A percentile compares a stretch with the other conserved stretches of the same genome.
These are phyloP conservation scores for Synanthedon tipuliformis DNA, from an alignment of 2,888 invertebrate species.

Conservation along the genomic window DNA sequence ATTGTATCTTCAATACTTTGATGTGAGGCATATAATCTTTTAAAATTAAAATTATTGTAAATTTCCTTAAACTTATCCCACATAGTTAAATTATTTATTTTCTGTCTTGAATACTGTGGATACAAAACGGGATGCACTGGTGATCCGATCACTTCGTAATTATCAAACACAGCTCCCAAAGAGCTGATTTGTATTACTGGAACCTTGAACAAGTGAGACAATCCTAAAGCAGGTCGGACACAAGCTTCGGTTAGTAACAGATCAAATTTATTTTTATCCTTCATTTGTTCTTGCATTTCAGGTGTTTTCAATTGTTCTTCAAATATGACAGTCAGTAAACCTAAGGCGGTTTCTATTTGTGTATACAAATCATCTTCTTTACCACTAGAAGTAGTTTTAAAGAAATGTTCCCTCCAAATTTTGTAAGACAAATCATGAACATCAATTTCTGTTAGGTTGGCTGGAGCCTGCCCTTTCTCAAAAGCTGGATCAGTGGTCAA, in stretches of 20 bases:
- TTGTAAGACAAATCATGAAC: slow-evolving; percentile 22
- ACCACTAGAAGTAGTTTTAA: not conserved
- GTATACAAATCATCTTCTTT: not conserved
- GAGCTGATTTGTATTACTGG: slow-evolving; percentile 37
- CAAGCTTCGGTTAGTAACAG: slow-evolving; percentile 27
- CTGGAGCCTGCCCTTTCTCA: slow-evolving; percentile 7
- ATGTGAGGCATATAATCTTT: slow-evolving; percentile 2
- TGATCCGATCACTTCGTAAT: slow-evolving; percentile 18
- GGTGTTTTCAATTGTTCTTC: slow-evolving; percentile 10
- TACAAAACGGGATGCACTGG: slow-evolving; percentile 21
- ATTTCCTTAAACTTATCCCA: slow-evolving; percentile 23
- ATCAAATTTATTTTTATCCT: slow-evolving; percentile 17
- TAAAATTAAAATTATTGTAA: slow-evolving; percentile 7
- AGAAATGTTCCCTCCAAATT: slow-evolving; percentile 2
- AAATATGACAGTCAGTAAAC: slow-evolving; percentile 4
- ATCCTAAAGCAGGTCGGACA: slow-evolving; percentile 15
- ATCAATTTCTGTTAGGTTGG: slow-evolving; percentile 36
- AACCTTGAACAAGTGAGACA: slow-evolving; percentile 23
- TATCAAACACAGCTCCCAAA: slow-evolving; percentile 14
- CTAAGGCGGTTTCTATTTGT: not conserved
- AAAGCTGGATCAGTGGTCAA: slow-evolving; percentile 34
- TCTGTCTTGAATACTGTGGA: slow-evolving; percentile 13
- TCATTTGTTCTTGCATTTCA: slow-evolving; percentile 3
- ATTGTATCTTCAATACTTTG: slow-evolving; percentile 11
- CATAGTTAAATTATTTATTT: slow-evolving; percentile 15